These are phyloP conservation scores for Cyprinella venusta DNA, from an alignment of 2,797 vertebrate species.

Conservation along the genomic window DNA sequence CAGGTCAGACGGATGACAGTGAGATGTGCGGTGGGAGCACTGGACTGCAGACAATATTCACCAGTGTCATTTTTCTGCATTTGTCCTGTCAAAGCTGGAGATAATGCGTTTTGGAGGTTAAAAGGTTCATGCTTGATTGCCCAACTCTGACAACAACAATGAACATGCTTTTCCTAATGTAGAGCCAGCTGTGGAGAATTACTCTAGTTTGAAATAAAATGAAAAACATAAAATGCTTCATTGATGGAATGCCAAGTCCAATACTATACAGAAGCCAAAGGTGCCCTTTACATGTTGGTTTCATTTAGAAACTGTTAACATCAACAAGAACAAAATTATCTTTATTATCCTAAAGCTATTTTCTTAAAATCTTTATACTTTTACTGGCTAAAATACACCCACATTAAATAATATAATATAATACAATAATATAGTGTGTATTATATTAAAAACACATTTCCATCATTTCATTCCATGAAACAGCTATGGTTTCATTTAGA, in stretches of 20 bases:
- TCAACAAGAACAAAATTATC: neutral
- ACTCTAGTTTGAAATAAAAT: neutral
- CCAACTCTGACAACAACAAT: neutral
- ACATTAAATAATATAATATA: too few relatives aligned
- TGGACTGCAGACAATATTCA: conserved; percentile 5
- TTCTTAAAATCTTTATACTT: neutral
- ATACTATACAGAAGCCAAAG: neutral
- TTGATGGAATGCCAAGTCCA: neutral
- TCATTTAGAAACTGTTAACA: neutral
- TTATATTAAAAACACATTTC: neutral
- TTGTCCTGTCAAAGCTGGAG: conserved; percentile 1
- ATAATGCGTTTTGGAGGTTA: conserved; percentile 15
- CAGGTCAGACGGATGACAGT: neutral
- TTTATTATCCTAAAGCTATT: neutral
- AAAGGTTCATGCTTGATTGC: conserved; percentile 34
- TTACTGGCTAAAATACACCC: neutral
- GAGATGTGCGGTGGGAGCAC: neutral
- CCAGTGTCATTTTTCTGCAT: conserved; percentile 37
- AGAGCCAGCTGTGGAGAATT: neutral
- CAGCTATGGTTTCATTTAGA: neutral
- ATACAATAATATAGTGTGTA: neutral
- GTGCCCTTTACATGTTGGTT: neutral
- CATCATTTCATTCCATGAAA: conserved; percentile 2
- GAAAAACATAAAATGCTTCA: neutral
- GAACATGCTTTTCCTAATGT: neutral